Evolutionary conservation across 2,113 vertebrate genomes (phyloP).

Genomic region (Opisthocomus hoazin): DNA sequence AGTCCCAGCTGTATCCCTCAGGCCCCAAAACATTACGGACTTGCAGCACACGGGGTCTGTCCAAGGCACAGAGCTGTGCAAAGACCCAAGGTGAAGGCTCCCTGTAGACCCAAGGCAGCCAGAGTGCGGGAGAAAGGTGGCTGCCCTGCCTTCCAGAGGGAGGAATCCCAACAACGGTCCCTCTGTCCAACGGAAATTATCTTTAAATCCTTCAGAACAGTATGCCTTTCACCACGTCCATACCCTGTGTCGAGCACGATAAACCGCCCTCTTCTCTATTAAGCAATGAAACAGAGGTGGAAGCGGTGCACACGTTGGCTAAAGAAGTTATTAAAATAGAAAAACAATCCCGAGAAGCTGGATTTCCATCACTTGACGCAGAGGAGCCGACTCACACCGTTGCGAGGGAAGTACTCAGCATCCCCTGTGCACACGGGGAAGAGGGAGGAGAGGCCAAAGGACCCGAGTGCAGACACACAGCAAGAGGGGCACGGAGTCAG

Average conservation of each 20-base stretch:
- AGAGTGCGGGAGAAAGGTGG: not conserved
- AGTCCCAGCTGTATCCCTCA: not conserved
- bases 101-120: not conserved
- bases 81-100: not conserved
- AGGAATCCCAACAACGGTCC: not conserved
- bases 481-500: not conserved
- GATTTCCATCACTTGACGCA: not conserved
- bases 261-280: not conserved
- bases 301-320: not conserved
- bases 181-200: not conserved
- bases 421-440: not conserved
- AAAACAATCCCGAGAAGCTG: not conserved
- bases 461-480: not conserved
- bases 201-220: constrained; percentile 17
- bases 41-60: not conserved
- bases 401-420: not conserved
- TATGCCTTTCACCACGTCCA: not conserved
- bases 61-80: not conserved
- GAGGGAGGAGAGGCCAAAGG: not conserved
- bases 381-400: not conserved
- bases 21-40: not conserved
- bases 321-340: not conserved
- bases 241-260: not conserved
- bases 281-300: not conserved
- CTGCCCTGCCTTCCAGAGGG: not conserved